Conservation (phyloP, 2,888 invertebrate species). For the Drosophila pseudotalamancana region DNA sequence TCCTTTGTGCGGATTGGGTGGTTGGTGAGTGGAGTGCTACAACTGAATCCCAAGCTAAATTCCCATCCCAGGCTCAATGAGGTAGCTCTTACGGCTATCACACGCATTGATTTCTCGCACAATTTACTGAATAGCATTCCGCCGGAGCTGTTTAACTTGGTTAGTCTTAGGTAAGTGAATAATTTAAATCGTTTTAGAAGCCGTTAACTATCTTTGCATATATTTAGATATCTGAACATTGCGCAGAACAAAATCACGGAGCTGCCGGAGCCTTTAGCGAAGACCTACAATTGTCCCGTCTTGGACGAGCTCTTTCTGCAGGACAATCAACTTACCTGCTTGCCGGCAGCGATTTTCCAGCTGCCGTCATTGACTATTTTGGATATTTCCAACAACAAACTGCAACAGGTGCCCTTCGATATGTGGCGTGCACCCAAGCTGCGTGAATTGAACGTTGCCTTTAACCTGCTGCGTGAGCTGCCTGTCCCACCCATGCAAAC, state of each 20-base stretch:
- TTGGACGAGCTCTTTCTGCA: slow-evolving; percentile 96
- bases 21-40: slow-evolving; percentile 92
- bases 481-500: slow-evolving; percentile 85
- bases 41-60: slow-evolving; percentile 92
- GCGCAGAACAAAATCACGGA: slow-evolving; percentile 95
- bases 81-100: slow-evolving; percentile 94
- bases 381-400: slow-evolving; percentile 97
- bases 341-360: slow-evolving; percentile 93
- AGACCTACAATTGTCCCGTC: slow-evolving; percentile 88
- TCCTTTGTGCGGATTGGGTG: slow-evolving; percentile 91
- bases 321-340: slow-evolving; percentile 93
- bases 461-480: slow-evolving; percentile 93
- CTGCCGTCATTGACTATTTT: slow-evolving; percentile 91
- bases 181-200: not conserved
- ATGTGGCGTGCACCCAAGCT: slow-evolving; percentile 95
- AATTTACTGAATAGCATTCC: slow-evolving; percentile 94
- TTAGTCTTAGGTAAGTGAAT: slow-evolving; percentile 88
- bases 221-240: slow-evolving; percentile 89
- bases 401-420: slow-evolving; percentile 91
- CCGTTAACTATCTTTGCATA: too few relatives aligned
- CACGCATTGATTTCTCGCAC: slow-evolving; percentile 95
- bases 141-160: slow-evolving; percentile 91
- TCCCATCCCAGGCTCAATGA: slow-evolving; percentile 88
- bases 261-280: slow-evolving; percentile 86
- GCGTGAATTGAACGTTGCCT: slow-evolving; percentile 94